These are phyloP conservation scores for Apamea crenata DNA, from an alignment of 2,888 invertebrate genomes.

Conservation along the genomic window DNA sequence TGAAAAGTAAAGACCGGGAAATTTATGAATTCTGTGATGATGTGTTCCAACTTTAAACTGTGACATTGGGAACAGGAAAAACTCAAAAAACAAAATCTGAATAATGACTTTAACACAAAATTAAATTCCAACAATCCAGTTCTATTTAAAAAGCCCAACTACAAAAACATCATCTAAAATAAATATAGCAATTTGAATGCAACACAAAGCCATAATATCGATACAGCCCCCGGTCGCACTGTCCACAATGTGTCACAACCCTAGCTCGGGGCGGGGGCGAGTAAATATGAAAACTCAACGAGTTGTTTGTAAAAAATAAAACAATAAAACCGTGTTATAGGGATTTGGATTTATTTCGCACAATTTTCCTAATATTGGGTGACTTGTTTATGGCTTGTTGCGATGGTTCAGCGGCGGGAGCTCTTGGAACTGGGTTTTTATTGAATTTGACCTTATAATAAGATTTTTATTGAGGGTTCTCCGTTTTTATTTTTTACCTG, in stretches of 20 bases:
- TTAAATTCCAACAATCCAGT: not conserved
- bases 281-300: slow-evolving; percentile 70
- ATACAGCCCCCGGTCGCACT: slow-evolving; percentile 12
- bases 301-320: slow-evolving; percentile 71
- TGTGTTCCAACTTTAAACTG: not conserved
- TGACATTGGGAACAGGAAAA: not conserved
- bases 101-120: not conserved
- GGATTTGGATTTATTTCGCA: slow-evolving; percentile 67
- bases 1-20: not conserved
- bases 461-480: slow-evolving; percentile 25
- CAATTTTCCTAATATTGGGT: slow-evolving; percentile 63
- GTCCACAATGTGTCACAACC: slow-evolving; percentile 34
- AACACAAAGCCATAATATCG: slow-evolving; percentile 25
- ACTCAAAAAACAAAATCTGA: not conserved
- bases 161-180: not conserved
- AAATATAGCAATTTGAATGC: slow-evolving; percentile 10
- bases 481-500: slow-evolving; percentile 5
- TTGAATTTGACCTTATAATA: slow-evolving; percentile 36
- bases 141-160: not conserved
- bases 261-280: slow-evolving; percentile 49
- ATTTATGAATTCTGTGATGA: not conserved
- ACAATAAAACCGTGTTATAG: slow-evolving; percentile 66
- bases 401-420: slow-evolving; percentile 23
- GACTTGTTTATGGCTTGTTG: slow-evolving; percentile 60
- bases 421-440: slow-evolving; percentile 22